Conservation (phyloP, 2,797 vertebrate genomes). For the Pangasius mekongensis region DNA sequence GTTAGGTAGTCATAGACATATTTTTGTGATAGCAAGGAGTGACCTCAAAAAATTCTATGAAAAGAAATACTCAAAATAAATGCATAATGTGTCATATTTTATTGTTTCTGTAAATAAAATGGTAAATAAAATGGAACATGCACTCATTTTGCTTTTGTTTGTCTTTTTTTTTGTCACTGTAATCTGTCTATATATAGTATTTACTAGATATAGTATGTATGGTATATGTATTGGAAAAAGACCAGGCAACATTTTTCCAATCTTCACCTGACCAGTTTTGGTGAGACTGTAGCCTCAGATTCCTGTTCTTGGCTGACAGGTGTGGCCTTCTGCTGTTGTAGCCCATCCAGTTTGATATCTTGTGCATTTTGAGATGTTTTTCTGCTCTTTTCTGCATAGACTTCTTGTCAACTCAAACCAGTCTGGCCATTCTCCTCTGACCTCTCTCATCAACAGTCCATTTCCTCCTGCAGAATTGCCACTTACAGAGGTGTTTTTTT, state of each 20-base stretch:
- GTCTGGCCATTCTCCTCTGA: background rate
- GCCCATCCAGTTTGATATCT: background rate
- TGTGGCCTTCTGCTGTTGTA: background rate
- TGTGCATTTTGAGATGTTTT: conserved; percentile 1
- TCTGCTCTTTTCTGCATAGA: background rate
- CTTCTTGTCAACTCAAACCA: background rate
- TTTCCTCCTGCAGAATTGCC: background rate
- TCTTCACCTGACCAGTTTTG: background rate
- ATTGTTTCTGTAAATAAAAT: conserved; percentile 78
- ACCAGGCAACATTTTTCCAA: background rate
- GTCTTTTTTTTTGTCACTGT: background rate
- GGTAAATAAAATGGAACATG: conserved; percentile 78
- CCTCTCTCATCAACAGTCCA: background rate
- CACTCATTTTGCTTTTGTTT: conserved; percentile 60
- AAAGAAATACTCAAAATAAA: conserved; percentile 55
- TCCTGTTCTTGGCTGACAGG: background rate
- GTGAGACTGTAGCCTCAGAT: background rate
- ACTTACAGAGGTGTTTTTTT: background rate
- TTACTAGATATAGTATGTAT: background rate
- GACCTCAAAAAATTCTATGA: conserved; percentile 50
- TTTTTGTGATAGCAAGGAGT: conserved; percentile 62
- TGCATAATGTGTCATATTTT: conserved; percentile 59
- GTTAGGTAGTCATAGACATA: conserved; percentile 54
- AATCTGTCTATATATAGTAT: background rate
- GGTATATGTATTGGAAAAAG: background rate